Percentiles rank a stretch among this genome's conserved stretches.
Evolutionary conservation across 2,113 vertebrate species (phyloP).

Genomic region (Paraplagusia blochii): DNA sequence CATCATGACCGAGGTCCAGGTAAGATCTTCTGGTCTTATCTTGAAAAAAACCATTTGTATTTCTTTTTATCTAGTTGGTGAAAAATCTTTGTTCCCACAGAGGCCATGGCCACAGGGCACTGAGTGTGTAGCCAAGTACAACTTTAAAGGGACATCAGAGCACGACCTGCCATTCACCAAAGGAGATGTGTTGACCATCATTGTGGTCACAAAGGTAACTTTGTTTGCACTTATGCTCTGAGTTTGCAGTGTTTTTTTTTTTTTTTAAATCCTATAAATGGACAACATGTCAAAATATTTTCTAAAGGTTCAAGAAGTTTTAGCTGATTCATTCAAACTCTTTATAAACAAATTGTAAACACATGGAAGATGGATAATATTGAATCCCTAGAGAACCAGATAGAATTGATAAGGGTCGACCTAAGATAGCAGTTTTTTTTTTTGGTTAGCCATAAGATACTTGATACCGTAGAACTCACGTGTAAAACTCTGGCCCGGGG

Average conservation of each 20-base stretch:
- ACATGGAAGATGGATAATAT: no score
- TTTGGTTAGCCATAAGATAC: no score
- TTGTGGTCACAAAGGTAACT: conserved; percentile 90
- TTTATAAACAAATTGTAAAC: no score
- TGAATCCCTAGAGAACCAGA: no score
- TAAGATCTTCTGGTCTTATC: conserved; percentile 17
- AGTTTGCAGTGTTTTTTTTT: background rate
- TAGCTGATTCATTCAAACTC: no score
- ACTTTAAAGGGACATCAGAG: conserved; percentile 88
- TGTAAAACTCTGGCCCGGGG: no score
- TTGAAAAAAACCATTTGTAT: background rate
- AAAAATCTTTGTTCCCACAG: conserved; percentile 27
- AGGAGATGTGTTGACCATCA: conserved; percentile 93
- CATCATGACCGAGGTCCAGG: conserved; percentile 77
- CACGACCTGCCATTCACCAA: conserved; percentile 95
- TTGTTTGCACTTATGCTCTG: background rate
- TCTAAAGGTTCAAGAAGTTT: no score
- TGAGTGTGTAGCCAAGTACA: conserved; percentile 96
- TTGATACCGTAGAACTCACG: no score
- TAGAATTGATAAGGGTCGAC: no score
- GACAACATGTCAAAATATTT: no score
- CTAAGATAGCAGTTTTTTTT: no score
- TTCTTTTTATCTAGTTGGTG: conserved; percentile 1
- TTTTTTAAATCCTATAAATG: no score
- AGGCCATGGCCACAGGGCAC: conserved; percentile 88